Evolutionary conservation across 2,888 invertebrate genomes (phyloP), one percentile per base, ranked within the genome.

Genomic region (Cenopis cana): DNA sequence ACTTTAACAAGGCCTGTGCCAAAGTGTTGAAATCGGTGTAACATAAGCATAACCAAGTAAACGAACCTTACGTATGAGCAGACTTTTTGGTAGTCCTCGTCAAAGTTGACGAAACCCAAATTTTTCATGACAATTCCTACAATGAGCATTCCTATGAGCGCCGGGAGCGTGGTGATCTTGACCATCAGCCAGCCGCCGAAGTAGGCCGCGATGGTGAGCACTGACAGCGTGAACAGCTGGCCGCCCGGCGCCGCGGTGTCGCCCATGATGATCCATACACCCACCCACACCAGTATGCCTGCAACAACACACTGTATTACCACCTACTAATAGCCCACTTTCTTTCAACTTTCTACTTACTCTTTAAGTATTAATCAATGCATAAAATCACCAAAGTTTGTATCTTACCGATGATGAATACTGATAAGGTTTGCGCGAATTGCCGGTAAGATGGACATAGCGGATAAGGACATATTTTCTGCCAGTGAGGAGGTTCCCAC

Each of bases 71-170:
- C 89, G 84, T 96, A 95, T 46, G 95, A 94, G 46, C 96, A 94
- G 50, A 97, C 95, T 74, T 94, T 90, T 59, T 91, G 85, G 83
- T 97, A 97, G 38, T 93, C 94, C 8, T 95, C 94, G 78, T 96
- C 95, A 80, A 97, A 94, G 85, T 95, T 89, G 64, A 97, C 95
- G 81, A 96, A 94, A 49, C 96, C 96, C 36, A 96, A 88, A 84
- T 98, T 98, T 89, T 96, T 89, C 75, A 93, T 83, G 52, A 97
- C 78, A 65, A 98, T 95, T 77, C 98, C 98, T 55, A 97, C 96
- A 77, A 97, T 88, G 20, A 98, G 94, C 97, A 98, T 98, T 64
- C 98, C 98, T 77, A 98, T 96, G 14, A 98, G 94, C 0, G 97
- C 95, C 1, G 98, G 98, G 72, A 98, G 90, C 11, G 97, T 97